Base-by-base conservation (phyloP, 2,888 invertebrate species). In the Leptinotarsa tumamoca region DNA sequence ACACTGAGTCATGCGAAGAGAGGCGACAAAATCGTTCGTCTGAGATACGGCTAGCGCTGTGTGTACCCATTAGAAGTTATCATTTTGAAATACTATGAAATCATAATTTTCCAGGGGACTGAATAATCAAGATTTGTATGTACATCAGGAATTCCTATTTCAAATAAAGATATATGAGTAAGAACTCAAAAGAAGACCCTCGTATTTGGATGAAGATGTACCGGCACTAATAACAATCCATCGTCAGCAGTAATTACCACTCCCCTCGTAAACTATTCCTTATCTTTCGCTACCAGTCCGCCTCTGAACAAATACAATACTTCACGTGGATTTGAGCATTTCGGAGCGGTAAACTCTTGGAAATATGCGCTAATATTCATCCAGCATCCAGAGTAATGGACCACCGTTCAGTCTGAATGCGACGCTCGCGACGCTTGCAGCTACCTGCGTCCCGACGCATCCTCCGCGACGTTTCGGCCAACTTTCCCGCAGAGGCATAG, bases 321-420 rank as follows among this genome's bases (percentile, higher is more conserved):
- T 70, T 69, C 27, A 71, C 33, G 51, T 54, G 51, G 69, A 72
- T 51, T 15, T 43, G 33, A 56, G 67, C 68, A 70, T 72, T 56
- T 58, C 68, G 50, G 17, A 69, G 43, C 67, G 33, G 67, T 33
- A 66, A 76, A 71, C 76, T 66, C 67, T 71, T 74, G 56, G 72
- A 73, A 77, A 77, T 75, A 69, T 77, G 77, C 77, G 77, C 77
- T 77, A 74, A 77, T 77, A 72, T 72, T 74, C 71, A 66, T 49
- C 56, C 76, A 76, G 76, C 77, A 58, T 77, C 77, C 74, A 72
- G 51, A 66, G 74, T 72, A 77, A 77, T 77, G 77, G 74, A 74
- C 77, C 77, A 66, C 68, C 71, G 68, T 56, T 71, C 77, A 77
- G 77, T 77, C 50, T 50, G 51, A 71, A 72, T 72, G 71, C 56